phyloP scores from a whole-genome alignment of 2,113 vertebrate species.

The Urocolius indicus region DNA sequence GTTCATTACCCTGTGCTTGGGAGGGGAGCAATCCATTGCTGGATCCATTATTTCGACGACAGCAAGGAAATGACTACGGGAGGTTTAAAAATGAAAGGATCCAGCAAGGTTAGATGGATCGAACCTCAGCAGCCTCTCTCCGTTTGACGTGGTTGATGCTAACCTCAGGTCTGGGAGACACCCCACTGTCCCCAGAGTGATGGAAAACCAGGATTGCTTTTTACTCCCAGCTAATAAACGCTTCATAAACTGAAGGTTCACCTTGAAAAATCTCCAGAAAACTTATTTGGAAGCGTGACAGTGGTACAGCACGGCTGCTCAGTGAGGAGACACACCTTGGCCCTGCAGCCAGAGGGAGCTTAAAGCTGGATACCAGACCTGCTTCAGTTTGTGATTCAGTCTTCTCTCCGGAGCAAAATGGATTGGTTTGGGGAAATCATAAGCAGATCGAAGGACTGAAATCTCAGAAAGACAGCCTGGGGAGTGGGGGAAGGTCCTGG shows the following conservation, averaged over 20 bases:
- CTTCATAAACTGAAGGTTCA: not conserved
- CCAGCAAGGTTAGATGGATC: not conserved
- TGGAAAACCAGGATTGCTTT: not conserved
- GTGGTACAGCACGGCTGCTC: not conserved
- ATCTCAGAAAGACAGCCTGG: not conserved
- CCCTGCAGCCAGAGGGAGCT: not conserved
- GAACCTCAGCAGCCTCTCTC: not conserved
- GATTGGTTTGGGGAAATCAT: not conserved
- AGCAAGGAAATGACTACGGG: constrained; percentile 32
- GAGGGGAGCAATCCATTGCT: constrained; percentile 9
- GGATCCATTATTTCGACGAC: constrained; percentile 32
- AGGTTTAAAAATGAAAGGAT: not conserved
- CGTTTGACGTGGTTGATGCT: rapidly evolving
- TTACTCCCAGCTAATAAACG: not conserved
- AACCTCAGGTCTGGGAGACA: not conserved
- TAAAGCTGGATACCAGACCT: not conserved
- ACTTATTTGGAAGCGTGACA: not conserved
- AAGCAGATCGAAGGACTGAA: not conserved
- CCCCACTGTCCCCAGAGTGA: not conserved
- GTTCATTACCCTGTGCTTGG: not conserved
- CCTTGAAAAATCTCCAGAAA: not conserved
- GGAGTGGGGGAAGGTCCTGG: not conserved
- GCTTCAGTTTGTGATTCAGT: not conserved
- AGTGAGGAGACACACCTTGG: not conserved
- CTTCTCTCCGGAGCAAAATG: not conserved